phyloP scores from a whole-genome alignment of 1,140 invertebrate species.

The Latrodectus geometricus region DNA sequence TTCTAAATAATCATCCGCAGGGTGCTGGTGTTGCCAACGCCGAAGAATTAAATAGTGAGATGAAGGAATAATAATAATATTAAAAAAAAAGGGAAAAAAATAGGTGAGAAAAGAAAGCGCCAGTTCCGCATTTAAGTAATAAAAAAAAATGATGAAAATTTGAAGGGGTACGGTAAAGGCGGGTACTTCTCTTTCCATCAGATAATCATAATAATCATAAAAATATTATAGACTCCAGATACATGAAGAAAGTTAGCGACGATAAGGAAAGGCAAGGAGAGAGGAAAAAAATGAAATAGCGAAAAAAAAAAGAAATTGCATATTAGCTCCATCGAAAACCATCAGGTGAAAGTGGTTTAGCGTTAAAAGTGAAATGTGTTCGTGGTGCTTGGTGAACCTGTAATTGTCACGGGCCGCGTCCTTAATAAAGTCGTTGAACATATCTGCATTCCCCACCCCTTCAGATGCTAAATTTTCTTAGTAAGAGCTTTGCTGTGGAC shows the following conservation, averaged over 20 bases:
- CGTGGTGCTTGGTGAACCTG: slow-evolving; percentile 18
- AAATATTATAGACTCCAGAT: slow-evolving; percentile 18
- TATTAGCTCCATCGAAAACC: slow-evolving; percentile 16
- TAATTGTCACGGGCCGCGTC: slow-evolving; percentile 22
- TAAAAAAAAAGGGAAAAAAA: neutral
- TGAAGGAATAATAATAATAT: neutral
- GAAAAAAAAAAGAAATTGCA: slow-evolving; percentile 14
- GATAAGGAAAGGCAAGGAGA: neutral
- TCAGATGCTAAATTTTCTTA: neutral
- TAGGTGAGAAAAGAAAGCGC: neutral
- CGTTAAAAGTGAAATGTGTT: slow-evolving; percentile 9
- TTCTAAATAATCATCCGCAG: neutral
- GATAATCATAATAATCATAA: slow-evolving; percentile 47
- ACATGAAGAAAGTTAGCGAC: neutral
- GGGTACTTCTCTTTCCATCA: neutral
- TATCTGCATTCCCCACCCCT: slow-evolving; percentile 16
- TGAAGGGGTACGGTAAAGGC: neutral
- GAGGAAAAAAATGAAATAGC: neutral
- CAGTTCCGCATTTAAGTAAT: slow-evolving; percentile 16
- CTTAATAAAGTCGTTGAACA: slow-evolving; percentile 41
- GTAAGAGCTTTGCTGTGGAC: slow-evolving; percentile 6
- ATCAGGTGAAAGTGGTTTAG: slow-evolving; percentile 31
- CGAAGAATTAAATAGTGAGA: neutral
- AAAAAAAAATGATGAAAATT: neutral
- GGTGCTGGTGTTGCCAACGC: neutral